These are phyloP conservation scores for Sphaeridia pumilis DNA, from an alignment of 2,888 invertebrate species.

Conservation along the genomic window DNA sequence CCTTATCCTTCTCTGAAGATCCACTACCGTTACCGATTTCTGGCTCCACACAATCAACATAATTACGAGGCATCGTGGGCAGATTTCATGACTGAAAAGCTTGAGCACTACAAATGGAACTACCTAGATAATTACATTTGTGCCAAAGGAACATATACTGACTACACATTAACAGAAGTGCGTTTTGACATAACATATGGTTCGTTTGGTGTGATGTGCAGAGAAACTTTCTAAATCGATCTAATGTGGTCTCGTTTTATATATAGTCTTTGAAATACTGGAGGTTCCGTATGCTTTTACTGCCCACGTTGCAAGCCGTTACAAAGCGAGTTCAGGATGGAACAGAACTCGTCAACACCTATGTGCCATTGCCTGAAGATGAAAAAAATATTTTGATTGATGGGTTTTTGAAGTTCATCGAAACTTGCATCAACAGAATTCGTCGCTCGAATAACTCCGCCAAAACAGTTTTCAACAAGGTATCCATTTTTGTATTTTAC, in stretches of 20 bases:
- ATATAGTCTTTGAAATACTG: constrained; percentile 69
- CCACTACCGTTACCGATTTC: constrained; percentile 81
- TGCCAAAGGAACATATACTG: constrained; percentile 82
- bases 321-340: constrained; percentile 58
- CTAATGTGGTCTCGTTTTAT: background rate
- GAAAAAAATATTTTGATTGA: constrained; percentile 54
- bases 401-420: constrained; percentile 69
- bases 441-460: constrained; percentile 52
- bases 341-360: constrained; percentile 67
- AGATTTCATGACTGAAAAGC: constrained; percentile 82
- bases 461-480: constrained; percentile 45
- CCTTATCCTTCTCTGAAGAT: constrained; percentile 87
- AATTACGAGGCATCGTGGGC: constrained; percentile 91
- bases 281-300: constrained; percentile 77
- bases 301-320: constrained; percentile 69
- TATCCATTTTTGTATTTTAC: constrained; percentile 1
- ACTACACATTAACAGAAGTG: constrained; percentile 77
- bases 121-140: constrained; percentile 95
- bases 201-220: background rate
- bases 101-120: constrained; percentile 96
- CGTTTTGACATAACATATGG: constrained; percentile 23
- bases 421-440: constrained; percentile 78
- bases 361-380: constrained; percentile 51
- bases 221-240: background rate
- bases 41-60: constrained; percentile 72